Percentiles rank a stretch among this genome's conserved stretches.
phyloP scores from a whole-genome alignment of 2,113 vertebrate genomes.

The Chaetops frenatus region DNA sequence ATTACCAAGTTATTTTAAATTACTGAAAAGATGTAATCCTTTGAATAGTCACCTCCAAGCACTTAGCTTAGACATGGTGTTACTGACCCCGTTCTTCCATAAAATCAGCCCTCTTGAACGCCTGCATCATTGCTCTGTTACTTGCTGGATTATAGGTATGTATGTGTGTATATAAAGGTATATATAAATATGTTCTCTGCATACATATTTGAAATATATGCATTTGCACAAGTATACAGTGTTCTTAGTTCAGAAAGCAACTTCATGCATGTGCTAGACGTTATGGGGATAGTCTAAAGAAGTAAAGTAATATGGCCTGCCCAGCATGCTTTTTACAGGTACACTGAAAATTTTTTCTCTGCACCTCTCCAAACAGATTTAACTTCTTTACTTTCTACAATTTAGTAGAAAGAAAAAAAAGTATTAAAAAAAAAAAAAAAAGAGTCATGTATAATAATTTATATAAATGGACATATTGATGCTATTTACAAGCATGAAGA shows the following conservation, averaged over 20 bases:
- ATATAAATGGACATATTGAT: background rate
- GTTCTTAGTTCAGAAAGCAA: background rate
- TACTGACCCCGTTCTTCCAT: background rate
- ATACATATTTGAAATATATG: background rate
- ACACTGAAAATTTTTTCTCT: background rate
- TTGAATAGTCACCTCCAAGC: background rate
- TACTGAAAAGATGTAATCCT: background rate
- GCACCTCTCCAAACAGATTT: background rate
- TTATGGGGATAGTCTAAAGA: background rate
- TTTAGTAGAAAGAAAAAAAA: background rate
- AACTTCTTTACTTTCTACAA: background rate
- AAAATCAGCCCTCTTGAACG: background rate
- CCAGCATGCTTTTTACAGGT: background rate
- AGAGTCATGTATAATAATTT: background rate
- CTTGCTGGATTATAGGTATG: background rate
- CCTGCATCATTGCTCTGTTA: background rate
- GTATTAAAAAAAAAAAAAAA: background rate
- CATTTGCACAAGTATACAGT: background rate
- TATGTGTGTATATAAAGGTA: background rate
- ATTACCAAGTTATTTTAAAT: background rate
- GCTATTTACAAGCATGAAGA: background rate
- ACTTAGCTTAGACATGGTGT: background rate
- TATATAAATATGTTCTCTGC: background rate
- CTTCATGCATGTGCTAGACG: background rate
- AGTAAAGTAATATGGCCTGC: background rate